Conservation (phyloP, 2,888 invertebrate species). For the Liodrosophila aerea region DNA sequence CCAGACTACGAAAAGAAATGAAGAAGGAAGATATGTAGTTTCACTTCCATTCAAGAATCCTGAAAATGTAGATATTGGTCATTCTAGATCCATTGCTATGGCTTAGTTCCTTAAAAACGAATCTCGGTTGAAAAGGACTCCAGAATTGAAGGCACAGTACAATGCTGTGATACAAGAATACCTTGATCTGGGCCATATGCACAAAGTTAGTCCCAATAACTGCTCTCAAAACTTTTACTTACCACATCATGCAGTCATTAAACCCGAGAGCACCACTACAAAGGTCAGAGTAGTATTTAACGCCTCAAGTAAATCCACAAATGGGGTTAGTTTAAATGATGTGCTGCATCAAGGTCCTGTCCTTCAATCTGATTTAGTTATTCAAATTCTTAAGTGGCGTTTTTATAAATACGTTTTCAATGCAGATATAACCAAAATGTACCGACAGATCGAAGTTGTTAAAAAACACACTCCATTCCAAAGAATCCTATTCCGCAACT, state of each 20-base stretch:
- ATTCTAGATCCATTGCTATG: not conserved
- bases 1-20: not conserved
- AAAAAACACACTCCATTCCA: not conserved
- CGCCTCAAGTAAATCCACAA: too few relatives aligned
- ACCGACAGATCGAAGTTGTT: not conserved
- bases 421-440: conserved; percentile 5
- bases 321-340: too few relatives aligned
- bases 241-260: too few relatives aligned
- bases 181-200: not conserved
- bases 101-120: not conserved
- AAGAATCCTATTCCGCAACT: conserved; percentile 3
- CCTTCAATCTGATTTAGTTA: too few relatives aligned
- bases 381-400: too few relatives aligned
- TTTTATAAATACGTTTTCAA: not conserved
- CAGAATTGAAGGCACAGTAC: not conserved
- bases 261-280: too few relatives aligned
- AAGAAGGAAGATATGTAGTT: too few relatives aligned
- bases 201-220: not conserved
- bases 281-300: too few relatives aligned
- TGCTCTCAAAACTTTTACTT: not conserved
- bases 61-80: not conserved
- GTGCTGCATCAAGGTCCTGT: too few relatives aligned
- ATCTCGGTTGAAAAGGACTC: not conserved
- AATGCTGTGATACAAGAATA: not conserved
- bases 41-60: too few relatives aligned